Evolutionary conservation across 2,113 vertebrate genomes (phyloP).

Genomic region (Ailuropoda melanoleuca): DNA sequence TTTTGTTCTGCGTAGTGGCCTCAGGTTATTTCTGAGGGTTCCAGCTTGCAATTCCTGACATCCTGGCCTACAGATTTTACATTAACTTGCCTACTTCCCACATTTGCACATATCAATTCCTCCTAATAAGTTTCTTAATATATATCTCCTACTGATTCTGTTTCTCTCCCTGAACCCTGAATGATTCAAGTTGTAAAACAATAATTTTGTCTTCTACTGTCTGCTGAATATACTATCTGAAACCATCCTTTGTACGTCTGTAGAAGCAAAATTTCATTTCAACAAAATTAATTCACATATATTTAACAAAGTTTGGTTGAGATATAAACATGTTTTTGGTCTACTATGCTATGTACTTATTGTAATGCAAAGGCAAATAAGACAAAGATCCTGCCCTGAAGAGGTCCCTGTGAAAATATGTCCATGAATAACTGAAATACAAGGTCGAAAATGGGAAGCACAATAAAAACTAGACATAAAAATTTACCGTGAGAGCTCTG

Average conservation of each 20-base stretch:
- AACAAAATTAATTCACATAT: neutral
- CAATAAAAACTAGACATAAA: neutral
- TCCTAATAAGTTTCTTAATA: neutral
- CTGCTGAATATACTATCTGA: neutral
- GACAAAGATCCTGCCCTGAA: neutral
- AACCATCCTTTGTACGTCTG: neutral
- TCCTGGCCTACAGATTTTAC: neutral
- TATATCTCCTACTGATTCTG: neutral
- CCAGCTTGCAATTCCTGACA: neutral
- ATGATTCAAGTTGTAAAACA: neutral
- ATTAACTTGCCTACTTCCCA: fast-evolving
- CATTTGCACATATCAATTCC: neutral
- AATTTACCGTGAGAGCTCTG: neutral
- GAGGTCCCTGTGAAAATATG: neutral
- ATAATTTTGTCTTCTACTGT: neutral
- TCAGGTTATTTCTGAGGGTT: neutral
- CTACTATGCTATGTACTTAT: neutral
- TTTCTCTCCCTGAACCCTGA: neutral
- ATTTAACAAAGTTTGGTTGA: neutral
- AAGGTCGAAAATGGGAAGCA: neutral
- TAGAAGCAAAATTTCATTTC: neutral
- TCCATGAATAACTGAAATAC: neutral
- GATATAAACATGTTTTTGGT: neutral
- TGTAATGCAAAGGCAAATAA: neutral
- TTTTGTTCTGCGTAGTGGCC: neutral